Conservation (phyloP, 2,888 invertebrate species). For the Nephrotoma flavescens region DNA sequence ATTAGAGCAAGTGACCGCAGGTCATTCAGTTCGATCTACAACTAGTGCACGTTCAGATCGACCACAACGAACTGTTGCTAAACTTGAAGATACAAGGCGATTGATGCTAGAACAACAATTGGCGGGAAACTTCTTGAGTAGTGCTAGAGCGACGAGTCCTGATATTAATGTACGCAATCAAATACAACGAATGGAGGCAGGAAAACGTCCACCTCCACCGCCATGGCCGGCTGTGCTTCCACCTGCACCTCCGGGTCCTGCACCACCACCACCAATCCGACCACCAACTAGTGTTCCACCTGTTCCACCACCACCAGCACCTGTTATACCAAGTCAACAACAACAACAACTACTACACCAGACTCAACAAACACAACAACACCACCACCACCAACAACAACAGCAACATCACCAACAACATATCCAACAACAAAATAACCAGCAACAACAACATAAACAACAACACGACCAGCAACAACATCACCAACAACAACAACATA, state of each 20-base stretch:
- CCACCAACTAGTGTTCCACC: slow-evolving; percentile 38
- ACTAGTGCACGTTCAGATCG: slow-evolving; percentile 51
- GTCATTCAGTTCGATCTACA: slow-evolving; percentile 69
- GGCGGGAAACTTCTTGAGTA: slow-evolving; percentile 36
- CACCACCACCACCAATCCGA: slow-evolving; percentile 41
- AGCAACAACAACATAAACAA: slow-evolving; percentile 28
- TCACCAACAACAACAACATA: slow-evolving; percentile 40
- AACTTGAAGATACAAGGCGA: slow-evolving; percentile 74
- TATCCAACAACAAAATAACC: slow-evolving; percentile 32
- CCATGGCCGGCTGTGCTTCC: slow-evolving; percentile 54
- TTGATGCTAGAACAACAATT: slow-evolving; percentile 74
- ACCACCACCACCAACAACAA: slow-evolving; percentile 44
- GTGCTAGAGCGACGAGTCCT: slow-evolving; percentile 14
- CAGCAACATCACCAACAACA: slow-evolving; percentile 37
- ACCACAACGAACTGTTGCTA: slow-evolving; percentile 51
- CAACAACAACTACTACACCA: slow-evolving; percentile 19
- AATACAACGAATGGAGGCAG: slow-evolving; percentile 43
- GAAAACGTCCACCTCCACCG: slow-evolving; percentile 39
- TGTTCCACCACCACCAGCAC: slow-evolving; percentile 49
- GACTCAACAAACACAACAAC: slow-evolving; percentile 28
- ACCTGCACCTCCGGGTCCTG: slow-evolving; percentile 41
- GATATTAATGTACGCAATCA: slow-evolving; percentile 34
- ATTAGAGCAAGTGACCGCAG: slow-evolving; percentile 75
- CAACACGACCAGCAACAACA: slow-evolving; percentile 19
- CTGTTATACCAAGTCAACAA: slow-evolving; percentile 38